Conservation (phyloP, 2,797 vertebrate species). For the Channallabes apus region DNA sequence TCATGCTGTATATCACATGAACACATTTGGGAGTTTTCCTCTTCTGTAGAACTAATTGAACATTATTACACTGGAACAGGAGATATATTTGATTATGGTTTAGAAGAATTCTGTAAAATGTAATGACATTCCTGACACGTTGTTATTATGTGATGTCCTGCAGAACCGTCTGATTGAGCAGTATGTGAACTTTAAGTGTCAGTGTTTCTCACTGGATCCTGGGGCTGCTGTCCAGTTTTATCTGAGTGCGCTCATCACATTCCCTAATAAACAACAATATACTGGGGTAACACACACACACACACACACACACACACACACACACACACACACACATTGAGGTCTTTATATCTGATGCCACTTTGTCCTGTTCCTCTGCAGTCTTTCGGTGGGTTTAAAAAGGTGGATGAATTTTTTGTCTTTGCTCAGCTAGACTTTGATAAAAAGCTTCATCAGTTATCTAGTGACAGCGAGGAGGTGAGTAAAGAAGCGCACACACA, state of each 20-base stretch:
- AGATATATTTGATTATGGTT: not conserved
- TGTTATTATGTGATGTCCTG: conserved; percentile 14
- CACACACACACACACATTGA: conserved; percentile 7
- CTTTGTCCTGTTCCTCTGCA: conserved; percentile 15
- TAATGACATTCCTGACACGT: not conserved
- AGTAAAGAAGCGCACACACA: not conserved
- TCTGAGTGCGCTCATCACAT: not conserved
- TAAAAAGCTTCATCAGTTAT: conserved; percentile 27
- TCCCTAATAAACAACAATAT: conserved; percentile 15
- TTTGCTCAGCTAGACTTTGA: conserved; percentile 32
- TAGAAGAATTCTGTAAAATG: not conserved
- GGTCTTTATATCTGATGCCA: not conserved
- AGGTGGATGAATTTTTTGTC: conserved; percentile 1
- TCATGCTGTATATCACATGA: no score
- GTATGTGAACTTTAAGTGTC: conserved; percentile 1
- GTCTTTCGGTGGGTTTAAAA: conserved; percentile 19
- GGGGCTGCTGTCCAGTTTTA: not conserved
- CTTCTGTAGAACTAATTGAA: not conserved
- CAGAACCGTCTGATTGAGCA: not conserved
- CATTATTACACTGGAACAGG: not conserved
- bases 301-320: conserved; percentile 40
- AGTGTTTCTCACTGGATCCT: not conserved
- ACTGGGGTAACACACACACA: no score
- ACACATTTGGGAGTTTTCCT: not conserved
- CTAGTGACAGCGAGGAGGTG: conserved; percentile 25